A percentile compares a stretch with the other conserved stretches of the same genome.
Conservation (phyloP, 1,140 invertebrate genomes). For the Macrobrachium nipponense region DNA sequence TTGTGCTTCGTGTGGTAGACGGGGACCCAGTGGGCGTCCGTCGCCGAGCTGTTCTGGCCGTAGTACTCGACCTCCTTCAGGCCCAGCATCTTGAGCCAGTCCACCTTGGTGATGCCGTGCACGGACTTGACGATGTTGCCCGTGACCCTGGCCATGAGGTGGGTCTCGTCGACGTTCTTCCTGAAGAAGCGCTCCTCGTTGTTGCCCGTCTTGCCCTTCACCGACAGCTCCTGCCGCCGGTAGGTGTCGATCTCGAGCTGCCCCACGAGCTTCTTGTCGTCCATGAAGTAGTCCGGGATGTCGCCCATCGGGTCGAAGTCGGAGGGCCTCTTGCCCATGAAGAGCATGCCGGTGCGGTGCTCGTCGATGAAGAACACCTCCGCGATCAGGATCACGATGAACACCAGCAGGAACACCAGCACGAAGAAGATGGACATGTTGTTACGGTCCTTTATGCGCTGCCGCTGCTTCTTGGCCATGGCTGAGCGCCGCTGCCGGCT, state of each 20-base stretch:
- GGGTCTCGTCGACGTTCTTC: conserved; percentile 63
- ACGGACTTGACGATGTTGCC: conserved; percentile 58
- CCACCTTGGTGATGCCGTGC: conserved; percentile 52
- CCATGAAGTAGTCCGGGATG: conserved; percentile 61
- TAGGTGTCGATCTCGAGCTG: conserved; percentile 64
- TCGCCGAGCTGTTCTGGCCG: conserved; percentile 63
- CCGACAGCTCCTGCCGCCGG: conserved; percentile 60
- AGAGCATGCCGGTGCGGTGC: conserved; percentile 55
- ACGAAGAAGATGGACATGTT: conserved; percentile 90
- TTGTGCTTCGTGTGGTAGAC: conserved; percentile 72
- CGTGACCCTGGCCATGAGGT: conserved; percentile 59
- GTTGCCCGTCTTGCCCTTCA: conserved; percentile 58
- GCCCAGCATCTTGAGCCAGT: conserved; percentile 52
- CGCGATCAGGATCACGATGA: conserved; percentile 84
- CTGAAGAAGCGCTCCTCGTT: conserved; percentile 59
- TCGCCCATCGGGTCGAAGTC: conserved; percentile 54
- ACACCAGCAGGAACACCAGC: conserved; percentile 89
- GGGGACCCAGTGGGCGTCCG: conserved; percentile 68
- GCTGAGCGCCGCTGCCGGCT: conserved; percentile 56
- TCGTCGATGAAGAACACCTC: conserved; percentile 82
- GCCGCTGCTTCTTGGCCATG: conserved; percentile 61
- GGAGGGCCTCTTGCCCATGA: conserved; percentile 35
- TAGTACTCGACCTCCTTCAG: conserved; percentile 50
- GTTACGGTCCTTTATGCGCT: conserved; percentile 73
- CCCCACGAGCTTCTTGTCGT: conserved; percentile 62